Conservation (phyloP, 2,888 invertebrate genomes). For the Tetrapedia diversipes region DNA sequence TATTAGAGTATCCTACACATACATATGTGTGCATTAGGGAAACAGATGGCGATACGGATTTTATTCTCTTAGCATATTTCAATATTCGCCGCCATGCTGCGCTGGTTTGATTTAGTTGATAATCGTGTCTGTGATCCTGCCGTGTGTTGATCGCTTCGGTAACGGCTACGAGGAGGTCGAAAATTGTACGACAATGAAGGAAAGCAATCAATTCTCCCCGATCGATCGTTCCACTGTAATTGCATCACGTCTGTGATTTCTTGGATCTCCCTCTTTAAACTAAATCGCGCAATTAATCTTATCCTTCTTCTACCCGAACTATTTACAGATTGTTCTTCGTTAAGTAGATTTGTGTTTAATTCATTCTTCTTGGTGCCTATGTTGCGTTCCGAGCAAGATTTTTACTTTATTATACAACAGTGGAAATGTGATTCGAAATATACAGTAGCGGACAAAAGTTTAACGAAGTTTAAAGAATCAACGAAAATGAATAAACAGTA, state of each 20-base stretch:
- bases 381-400: no score
- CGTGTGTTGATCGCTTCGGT: conserved; percentile 35
- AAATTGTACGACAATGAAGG: conserved; percentile 15
- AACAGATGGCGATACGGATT: conserved; percentile 75
- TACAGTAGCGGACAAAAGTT: no score
- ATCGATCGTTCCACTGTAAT: conserved; percentile 17
- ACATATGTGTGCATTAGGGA: conserved; percentile 76
- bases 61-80: conserved; percentile 76
- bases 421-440: no score
- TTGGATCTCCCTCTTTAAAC: not conserved
- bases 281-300: conserved; percentile 31
- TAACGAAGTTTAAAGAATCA: no score
- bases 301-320: not conserved
- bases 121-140: conserved; percentile 64
- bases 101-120: conserved; percentile 74
- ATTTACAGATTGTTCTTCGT: not conserved
- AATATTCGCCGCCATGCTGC: conserved; percentile 73
- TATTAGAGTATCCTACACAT: conserved; percentile 75
- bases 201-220: conserved; percentile 31
- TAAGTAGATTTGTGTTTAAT: not conserved
- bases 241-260: conserved; percentile 6
- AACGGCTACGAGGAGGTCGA: conserved; percentile 15
- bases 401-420: no score
- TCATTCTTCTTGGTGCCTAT: no score
- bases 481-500: no score